phyloP scores from a whole-genome alignment of 2,113 vertebrate genomes.

The Isurus oxyrinchus region DNA sequence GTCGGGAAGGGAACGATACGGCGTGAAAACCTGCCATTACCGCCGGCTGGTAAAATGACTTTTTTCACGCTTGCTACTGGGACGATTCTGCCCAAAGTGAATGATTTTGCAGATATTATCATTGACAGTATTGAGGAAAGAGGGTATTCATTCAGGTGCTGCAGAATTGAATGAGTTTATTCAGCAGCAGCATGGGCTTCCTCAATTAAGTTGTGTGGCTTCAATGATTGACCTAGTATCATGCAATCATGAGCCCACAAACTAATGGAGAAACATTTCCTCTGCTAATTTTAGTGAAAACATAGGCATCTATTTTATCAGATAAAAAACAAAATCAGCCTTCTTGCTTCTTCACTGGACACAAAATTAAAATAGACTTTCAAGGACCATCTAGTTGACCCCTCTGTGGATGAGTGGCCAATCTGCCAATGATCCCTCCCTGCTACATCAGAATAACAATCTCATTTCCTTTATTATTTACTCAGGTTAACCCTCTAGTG shows the following conservation, averaged over 20 bases:
- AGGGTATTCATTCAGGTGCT: background rate
- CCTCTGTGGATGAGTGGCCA: background rate
- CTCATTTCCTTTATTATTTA: background rate
- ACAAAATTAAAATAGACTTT: background rate
- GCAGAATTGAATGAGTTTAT: background rate
- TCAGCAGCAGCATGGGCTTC: background rate
- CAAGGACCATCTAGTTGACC: background rate
- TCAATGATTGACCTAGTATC: background rate
- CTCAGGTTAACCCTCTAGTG: background rate
- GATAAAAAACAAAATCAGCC: background rate
- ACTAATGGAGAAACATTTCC: background rate
- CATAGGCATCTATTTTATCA: background rate
- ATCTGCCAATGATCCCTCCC: background rate
- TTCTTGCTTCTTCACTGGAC: background rate
- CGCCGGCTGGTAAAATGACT: too few species aligned
- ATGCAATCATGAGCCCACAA: background rate
- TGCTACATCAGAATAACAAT: background rate
- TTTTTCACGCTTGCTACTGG: too few species aligned
- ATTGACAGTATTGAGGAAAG: background rate
- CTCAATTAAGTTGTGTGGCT: background rate
- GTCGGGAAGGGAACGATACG: too few species aligned
- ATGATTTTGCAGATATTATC: background rate
- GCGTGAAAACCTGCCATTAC: too few species aligned
- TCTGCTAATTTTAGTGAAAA: background rate
- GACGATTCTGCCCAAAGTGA: background rate